Percentiles rank a stretch among this genome's conserved stretches.
Conservation (phyloP, 2,888 invertebrate species). For the Eristalis pertinax region DNA sequence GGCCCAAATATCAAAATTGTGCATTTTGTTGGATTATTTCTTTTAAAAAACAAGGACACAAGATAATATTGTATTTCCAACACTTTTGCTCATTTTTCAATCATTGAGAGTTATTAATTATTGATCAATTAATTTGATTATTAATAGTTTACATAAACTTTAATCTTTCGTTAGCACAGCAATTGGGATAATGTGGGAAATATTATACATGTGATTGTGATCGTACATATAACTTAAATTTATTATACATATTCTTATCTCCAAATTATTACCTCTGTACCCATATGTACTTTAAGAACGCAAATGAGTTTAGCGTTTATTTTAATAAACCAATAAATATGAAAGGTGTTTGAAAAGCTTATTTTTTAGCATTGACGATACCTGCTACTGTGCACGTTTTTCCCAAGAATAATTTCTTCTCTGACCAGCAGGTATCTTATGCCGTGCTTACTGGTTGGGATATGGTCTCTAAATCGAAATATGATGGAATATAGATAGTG, state of each 20-base stretch:
- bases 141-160: neutral
- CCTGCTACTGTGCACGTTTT: too few relatives aligned
- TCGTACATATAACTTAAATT: constrained; percentile 4
- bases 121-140: neutral
- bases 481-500: too few relatives aligned
- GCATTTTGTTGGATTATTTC: neutral
- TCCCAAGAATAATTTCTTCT: too few relatives aligned
- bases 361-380: neutral
- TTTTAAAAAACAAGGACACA: neutral
- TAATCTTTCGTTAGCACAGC: neutral
- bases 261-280: constrained; percentile 32
- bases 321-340: constrained; percentile 30
- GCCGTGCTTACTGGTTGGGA: too few relatives aligned
- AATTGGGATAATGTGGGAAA: constrained; percentile 18
- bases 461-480: too few relatives aligned
- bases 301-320: constrained; percentile 29
- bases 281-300: constrained; percentile 18
- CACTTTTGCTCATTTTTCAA: neutral
- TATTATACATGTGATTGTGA: constrained; percentile 17
- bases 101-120: neutral
- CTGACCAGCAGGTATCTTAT: too few relatives aligned
- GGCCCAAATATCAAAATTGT: neutral
- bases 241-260: constrained; percentile 13
- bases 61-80: neutral
- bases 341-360: constrained; percentile 50